phyloP scores from a whole-genome alignment of 2,113 vertebrate species.

The Ptychochromis oligacanthus region DNA sequence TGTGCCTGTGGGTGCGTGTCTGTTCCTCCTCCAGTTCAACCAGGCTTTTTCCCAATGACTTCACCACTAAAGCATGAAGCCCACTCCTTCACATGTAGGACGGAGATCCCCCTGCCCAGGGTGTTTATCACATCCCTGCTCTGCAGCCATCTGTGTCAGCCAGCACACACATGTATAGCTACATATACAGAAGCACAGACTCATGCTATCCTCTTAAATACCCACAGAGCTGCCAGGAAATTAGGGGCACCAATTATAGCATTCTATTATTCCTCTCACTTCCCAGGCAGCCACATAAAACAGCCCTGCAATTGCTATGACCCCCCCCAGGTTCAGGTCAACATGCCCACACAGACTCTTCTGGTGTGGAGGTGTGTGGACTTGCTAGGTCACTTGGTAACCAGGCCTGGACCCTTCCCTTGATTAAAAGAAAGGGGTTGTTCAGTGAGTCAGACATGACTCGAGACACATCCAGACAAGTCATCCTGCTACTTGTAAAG shows the following conservation, averaged over 20 bases:
- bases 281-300: conserved; percentile 65
- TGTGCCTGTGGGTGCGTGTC: conserved; percentile 45
- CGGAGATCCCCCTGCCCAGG: conserved; percentile 79
- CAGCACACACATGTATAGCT: conserved; percentile 33
- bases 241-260: conserved; percentile 71
- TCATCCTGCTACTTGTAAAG: conserved; percentile 23
- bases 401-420: conserved; percentile 30
- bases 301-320: conserved; percentile 4
- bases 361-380: conserved; percentile 35
- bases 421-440: conserved; percentile 30
- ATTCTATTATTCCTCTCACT: conserved; percentile 70
- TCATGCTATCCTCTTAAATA: conserved; percentile 64
- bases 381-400: conserved; percentile 52
- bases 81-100: conserved; percentile 77
- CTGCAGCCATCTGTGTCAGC: conserved; percentile 68
- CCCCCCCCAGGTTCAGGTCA: conserved; percentile 36
- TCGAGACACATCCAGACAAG: conserved; percentile 55
- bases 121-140: conserved; percentile 78
- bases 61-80: conserved; percentile 78
- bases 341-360: conserved; percentile 41
- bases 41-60: conserved; percentile 80
- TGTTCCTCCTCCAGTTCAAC: conserved; percentile 68
- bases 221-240: conserved; percentile 66
- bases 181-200: conserved; percentile 34
- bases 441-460: conserved; percentile 51